These are phyloP conservation scores for Spheniscus mendiculus DNA, from an alignment of 2,113 vertebrate genomes.

Conservation along the genomic window DNA sequence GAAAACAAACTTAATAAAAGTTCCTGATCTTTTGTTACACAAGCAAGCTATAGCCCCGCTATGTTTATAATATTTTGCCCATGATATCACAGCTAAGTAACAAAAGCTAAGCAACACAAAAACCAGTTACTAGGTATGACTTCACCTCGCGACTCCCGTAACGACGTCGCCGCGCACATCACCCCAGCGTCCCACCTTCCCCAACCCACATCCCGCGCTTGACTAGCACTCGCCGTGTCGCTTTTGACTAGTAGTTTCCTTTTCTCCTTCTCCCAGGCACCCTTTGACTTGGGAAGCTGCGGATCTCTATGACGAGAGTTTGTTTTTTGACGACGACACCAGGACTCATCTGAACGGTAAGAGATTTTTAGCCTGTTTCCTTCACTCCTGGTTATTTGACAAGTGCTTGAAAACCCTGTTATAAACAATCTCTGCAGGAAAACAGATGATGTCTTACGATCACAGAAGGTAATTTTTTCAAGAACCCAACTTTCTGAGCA, in stretches of 20 bases:
- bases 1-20: slow-evolving; percentile 89
- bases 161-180: slow-evolving; percentile 36
- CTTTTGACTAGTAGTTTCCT: slow-evolving; percentile 50
- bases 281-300: slow-evolving; percentile 60
- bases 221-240: background rate
- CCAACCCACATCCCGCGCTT: slow-evolving; percentile 29
- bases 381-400: slow-evolving; percentile 66
- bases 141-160: slow-evolving; percentile 74
- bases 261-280: slow-evolving; percentile 61
- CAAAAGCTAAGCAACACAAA: slow-evolving; percentile 72
- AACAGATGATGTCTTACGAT: slow-evolving; percentile 60
- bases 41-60: slow-evolving; percentile 75
- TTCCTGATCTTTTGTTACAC: slow-evolving; percentile 82
- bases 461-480: slow-evolving; percentile 66
- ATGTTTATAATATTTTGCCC: slow-evolving; percentile 89
- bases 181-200: slow-evolving; percentile 35
- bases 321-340: slow-evolving; percentile 40
- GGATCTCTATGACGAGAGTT: slow-evolving; percentile 43
- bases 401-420: slow-evolving; percentile 67
- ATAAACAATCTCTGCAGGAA: slow-evolving; percentile 58
- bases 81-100: slow-evolving; percentile 86
- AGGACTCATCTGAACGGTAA: slow-evolving; percentile 45
- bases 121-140: slow-evolving; percentile 79
- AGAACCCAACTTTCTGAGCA: slow-evolving; percentile 64
- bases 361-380: slow-evolving; percentile 62